Evolutionary conservation across 1,140 invertebrate genomes (phyloP).

Genomic region (Rhyzopertha dominica): DNA sequence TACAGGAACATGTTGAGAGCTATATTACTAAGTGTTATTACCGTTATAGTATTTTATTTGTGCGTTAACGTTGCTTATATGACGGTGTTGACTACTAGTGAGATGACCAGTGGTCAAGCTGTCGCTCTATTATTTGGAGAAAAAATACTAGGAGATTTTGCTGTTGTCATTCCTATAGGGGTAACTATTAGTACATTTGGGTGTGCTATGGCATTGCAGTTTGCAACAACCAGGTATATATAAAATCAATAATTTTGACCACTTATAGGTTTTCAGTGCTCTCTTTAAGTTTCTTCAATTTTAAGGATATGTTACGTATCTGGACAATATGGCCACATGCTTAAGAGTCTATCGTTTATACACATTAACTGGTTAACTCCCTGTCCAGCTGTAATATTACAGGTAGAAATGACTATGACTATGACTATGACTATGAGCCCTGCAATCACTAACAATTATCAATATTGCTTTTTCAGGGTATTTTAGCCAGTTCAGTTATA

Average conservation of each 20-base stretch:
- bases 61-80: constrained; percentile 92
- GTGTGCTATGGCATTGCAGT: constrained; percentile 69
- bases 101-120: constrained; percentile 74
- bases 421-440: no score
- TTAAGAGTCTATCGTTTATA: constrained; percentile 79
- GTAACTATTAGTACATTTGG: constrained; percentile 72
- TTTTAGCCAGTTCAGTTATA: constrained; percentile 69
- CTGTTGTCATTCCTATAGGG: constrained; percentile 64
- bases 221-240: constrained; percentile 67
- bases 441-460: no score
- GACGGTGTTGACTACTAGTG: constrained; percentile 72
- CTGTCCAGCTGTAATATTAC: constrained; percentile 75
- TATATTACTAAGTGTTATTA: constrained; percentile 84
- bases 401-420: no score
- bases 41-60: constrained; percentile 83
- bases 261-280: no score
- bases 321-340: constrained; percentile 81
- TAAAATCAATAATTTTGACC: no score
- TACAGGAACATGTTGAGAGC: constrained; percentile 71
- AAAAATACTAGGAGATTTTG: constrained; percentile 53
- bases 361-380: constrained; percentile 76
- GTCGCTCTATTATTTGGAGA: constrained; percentile 78
- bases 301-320: constrained; percentile 87
- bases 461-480: no score
- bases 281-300: no score